Conservation (phyloP, 2,888 invertebrate species). For the Chironomus riparius region DNA sequence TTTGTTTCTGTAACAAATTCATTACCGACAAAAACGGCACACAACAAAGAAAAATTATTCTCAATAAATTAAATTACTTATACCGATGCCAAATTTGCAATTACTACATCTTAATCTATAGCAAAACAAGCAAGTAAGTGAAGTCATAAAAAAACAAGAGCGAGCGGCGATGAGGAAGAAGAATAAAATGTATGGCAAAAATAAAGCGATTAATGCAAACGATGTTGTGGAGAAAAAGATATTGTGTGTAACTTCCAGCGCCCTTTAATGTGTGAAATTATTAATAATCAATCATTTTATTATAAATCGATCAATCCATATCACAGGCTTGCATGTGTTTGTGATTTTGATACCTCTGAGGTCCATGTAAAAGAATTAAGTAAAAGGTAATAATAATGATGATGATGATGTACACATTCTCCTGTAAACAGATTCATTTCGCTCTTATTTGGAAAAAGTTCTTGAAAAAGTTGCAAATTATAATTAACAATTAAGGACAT, state of each 20-base stretch:
- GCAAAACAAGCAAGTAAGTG: background rate
- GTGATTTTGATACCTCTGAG: background rate
- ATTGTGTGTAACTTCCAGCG: constrained; percentile 1
- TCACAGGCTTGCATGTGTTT: background rate
- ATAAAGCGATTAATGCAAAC: background rate
- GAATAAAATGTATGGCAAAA: background rate
- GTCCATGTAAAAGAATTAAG: background rate
- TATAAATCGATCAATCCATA: constrained; percentile 10
- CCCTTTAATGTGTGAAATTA: constrained; percentile 19
- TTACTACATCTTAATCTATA: background rate
- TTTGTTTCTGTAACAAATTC: too few species aligned
- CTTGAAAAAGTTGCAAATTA: too few species aligned
- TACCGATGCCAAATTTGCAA: too few species aligned
- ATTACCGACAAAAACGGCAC: background rate
- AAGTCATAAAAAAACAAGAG: too few species aligned
- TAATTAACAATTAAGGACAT: too few species aligned
- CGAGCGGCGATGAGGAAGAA: too few species aligned
- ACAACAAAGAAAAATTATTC: background rate
- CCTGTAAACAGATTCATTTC: background rate
- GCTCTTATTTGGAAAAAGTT: background rate
- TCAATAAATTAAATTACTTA: background rate
- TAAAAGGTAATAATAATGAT: background rate
- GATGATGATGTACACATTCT: background rate
- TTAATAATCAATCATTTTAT: constrained; percentile 17
- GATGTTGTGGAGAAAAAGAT: background rate